Evolutionary conservation across 2,888 invertebrate species (phyloP).

Genomic region (Melikaiella ostensackeni): DNA sequence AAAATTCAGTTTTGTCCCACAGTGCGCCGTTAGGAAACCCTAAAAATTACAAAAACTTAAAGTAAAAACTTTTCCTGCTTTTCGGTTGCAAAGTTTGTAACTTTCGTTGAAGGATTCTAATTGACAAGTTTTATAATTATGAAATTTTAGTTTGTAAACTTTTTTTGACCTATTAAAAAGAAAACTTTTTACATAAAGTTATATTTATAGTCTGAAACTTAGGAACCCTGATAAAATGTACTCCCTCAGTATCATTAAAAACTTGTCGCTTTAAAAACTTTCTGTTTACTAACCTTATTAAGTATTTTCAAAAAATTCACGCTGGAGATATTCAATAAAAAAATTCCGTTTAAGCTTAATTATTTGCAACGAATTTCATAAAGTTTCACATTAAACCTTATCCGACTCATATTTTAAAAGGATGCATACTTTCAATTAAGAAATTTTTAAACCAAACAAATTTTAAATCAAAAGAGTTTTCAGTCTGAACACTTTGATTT

Average conservation of each 20-base stretch:
- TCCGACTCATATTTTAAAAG: no score
- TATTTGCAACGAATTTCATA: not conserved
- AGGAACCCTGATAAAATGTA: conserved; percentile 13
- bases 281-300: not conserved
- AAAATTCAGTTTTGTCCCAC: no score
- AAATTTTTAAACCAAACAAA: no score
- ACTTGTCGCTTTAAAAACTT: not conserved
- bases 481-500: no score
- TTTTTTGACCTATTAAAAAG: not conserved
- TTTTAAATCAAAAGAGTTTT: no score
- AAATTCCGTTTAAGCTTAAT: not conserved
- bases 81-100: not conserved
- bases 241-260: conserved; percentile 18
- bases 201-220: not conserved
- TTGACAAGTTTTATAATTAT: not conserved
- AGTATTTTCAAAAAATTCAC: not conserved
- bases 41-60: no score
- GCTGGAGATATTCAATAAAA: not conserved
- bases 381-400: not conserved
- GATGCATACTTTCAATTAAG: no score
- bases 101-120: not conserved
- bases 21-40: no score
- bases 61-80: no score
- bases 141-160: not conserved
- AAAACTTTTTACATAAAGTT: not conserved